These are phyloP conservation scores for Tiliacea aurago DNA, from an alignment of 2,888 invertebrate genomes.

Conservation along the genomic window DNA sequence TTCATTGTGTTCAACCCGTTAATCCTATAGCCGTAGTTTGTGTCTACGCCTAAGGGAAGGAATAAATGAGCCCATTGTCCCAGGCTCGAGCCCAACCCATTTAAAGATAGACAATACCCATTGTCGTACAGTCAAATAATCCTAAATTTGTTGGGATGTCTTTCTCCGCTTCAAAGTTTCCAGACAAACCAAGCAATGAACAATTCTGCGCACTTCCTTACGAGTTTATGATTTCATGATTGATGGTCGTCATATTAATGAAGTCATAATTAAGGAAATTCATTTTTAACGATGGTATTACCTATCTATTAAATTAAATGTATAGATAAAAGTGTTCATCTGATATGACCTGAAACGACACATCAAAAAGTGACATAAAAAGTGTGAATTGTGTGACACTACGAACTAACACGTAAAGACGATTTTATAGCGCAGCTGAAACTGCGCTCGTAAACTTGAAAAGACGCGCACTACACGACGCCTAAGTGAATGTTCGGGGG, in stretches of 20 bases:
- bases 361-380: constrained; percentile 72
- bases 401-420: constrained; percentile 77
- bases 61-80: constrained; percentile 87
- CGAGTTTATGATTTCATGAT: constrained; percentile 64
- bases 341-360: constrained; percentile 26
- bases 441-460: constrained; percentile 78
- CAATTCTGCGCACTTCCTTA: constrained; percentile 66
- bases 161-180: constrained; percentile 78
- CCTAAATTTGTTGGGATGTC: constrained; percentile 84
- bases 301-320: constrained; percentile 20
- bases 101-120: constrained; percentile 87
- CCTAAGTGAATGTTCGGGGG: constrained; percentile 68
- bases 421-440: constrained; percentile 77
- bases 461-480: constrained; percentile 73
- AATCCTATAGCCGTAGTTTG: constrained; percentile 81
- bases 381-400: constrained; percentile 74
- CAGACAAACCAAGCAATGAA: constrained; percentile 74
- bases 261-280: constrained; percentile 22
- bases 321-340: constrained; percentile 19
- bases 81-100: constrained; percentile 80
- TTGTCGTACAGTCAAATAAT: constrained; percentile 84
- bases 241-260: constrained; percentile 58
- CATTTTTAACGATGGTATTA: background rate
- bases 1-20: constrained; percentile 81
- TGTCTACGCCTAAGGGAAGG: constrained; percentile 83